Base-by-base conservation (phyloP, 2,113 vertebrate species). In the Sander vitreus region DNA sequence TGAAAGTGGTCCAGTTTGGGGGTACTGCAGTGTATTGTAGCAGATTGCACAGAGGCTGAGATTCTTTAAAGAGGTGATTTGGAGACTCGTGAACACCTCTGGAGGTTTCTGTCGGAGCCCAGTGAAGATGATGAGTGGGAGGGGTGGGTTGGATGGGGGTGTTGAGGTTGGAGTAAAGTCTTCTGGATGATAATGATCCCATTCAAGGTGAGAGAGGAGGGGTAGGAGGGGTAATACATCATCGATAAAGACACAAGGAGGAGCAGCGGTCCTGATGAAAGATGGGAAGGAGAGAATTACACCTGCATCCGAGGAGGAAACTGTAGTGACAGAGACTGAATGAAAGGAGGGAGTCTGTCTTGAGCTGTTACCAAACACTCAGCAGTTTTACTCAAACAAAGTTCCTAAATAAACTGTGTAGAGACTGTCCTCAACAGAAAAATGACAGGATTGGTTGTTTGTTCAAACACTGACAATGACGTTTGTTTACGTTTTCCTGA, bases 151-250 rank as follows among this genome's bases (percentile, higher is more conserved):
- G 62, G 54, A 70, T 80, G 55, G 36, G 33, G 30, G 54, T 25
- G 62, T 21, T 57, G 72, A 78, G 73, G 67, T 84, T 86, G 4
- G n/a, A 60, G 78, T 65, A 63, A 62, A 84, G 74, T 76, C 70
- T 85, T 27, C 77, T 39, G 55, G 84, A 90, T 73, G 76, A 79
- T 91, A 90, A 92, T 89, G 86, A 89, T 86, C 78, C 87, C 62
- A 72, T 88, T 82, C 79, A 91, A 91, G 87, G 79, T 89, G 84
- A 88, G 69, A 51, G 73, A 78, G 83, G 71, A 69, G 75, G 67
- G 68, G 79, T 58, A 33, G 30, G 30, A 23, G 18, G 63, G 23
- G 72, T 69, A 83, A 88, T 86, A 65, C 86, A 86, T 92, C 91
- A 90, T 72, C 91, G 85, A 90, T 85, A 36, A 88, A 81, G 88